Evolutionary conservation across 2,113 vertebrate species (phyloP).

Genomic region (Tinamus guttatus): DNA sequence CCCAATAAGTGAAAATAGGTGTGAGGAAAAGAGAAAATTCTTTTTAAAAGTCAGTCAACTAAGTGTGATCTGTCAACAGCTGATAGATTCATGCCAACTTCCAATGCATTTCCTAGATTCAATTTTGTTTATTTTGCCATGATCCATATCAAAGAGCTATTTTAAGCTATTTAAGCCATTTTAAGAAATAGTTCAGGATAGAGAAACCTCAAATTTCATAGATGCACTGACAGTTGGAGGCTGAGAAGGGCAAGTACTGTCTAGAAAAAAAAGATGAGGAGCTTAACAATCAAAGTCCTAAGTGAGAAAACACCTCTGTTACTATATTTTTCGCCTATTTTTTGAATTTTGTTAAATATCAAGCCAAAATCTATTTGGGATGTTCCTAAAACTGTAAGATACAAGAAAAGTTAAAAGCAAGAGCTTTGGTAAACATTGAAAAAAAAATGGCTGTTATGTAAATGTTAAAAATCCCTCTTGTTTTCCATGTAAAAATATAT

Average conservation of each 20-base stretch:
- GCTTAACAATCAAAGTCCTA: neutral
- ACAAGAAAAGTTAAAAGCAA: neutral
- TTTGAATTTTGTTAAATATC: neutral
- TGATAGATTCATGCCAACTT: neutral
- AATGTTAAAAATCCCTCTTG: neutral
- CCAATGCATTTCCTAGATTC: neutral
- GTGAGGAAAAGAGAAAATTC: conserved; percentile 3
- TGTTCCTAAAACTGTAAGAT: neutral
- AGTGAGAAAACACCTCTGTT: neutral
- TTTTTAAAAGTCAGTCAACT: neutral
- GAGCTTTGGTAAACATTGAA: neutral
- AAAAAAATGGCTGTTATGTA: neutral
- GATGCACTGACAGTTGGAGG: neutral
- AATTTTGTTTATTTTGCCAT: conserved; percentile 3
- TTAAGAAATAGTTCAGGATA: neutral
- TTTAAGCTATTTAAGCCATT: neutral
- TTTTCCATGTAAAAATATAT: neutral
- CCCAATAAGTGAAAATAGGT: neutral
- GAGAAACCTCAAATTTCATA: neutral
- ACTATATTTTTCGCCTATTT: neutral
- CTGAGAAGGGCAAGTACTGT: neutral
- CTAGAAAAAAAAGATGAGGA: neutral
- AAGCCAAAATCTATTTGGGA: neutral
- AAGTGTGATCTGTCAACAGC: neutral
- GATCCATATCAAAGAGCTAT: neutral